Evolutionary conservation across 2,113 vertebrate species (phyloP).

Genomic region (Epinephelus moara): DNA sequence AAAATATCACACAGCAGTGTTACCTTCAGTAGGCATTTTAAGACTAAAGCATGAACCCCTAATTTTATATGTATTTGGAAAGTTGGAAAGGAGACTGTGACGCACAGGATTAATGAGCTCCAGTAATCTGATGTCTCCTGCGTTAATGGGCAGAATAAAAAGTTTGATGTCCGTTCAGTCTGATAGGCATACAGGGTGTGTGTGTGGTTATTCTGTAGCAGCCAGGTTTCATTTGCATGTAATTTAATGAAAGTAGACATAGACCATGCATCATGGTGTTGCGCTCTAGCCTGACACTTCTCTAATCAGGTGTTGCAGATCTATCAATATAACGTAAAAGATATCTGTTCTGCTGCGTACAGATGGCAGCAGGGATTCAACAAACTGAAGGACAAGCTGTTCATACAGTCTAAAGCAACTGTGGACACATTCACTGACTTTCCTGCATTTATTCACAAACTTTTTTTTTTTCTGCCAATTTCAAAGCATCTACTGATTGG

Average conservation of each 20-base stretch:
- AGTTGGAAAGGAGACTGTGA: background rate
- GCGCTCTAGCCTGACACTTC: no score
- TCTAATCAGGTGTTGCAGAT: no score
- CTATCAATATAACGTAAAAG: no score
- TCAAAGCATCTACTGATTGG: background rate
- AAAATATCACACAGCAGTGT: background rate
- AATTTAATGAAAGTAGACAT: no score
- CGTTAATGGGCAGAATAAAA: background rate
- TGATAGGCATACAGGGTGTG: background rate
- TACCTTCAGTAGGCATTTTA: background rate
- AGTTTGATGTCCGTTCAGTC: background rate
- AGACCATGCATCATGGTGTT: no score
- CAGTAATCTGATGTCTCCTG: background rate
- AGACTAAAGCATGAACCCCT: background rate
- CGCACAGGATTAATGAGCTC: background rate
- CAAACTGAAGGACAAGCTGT: background rate
- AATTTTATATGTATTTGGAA: background rate
- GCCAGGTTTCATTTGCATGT: background rate
- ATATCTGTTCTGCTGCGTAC: background rate
- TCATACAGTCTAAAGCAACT: background rate
- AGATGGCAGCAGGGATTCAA: background rate
- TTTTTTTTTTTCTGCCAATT: background rate
- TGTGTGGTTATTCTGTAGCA: background rate
- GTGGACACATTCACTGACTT: background rate
- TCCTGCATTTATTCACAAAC: background rate